Base-by-base conservation (phyloP, 2,888 invertebrate species). In the Barypeithes pellucidus region DNA sequence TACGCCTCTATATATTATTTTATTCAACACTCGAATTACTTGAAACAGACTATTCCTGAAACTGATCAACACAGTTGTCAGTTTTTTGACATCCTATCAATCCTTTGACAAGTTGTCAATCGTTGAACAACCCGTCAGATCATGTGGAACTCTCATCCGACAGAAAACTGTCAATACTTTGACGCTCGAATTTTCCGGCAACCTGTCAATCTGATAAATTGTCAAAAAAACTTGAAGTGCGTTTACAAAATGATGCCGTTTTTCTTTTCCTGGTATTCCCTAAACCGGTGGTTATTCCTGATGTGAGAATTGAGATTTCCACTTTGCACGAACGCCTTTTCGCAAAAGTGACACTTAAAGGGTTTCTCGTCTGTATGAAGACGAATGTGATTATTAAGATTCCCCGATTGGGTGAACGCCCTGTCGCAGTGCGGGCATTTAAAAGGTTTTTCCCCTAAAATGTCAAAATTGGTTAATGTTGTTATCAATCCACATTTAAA, bases 351-450 rank as follows among this genome's bases (percentile, higher is more conserved):
- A 73, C 86, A 86, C 75, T 84, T 83, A 76, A 86, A 86, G 9
- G 86, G 86, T 79, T 86, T 86, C 67, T 85, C 85, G 75, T 85
- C 85, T 1, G 84, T 84, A 67, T 86, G 86, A 14, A 86, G 79
- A 59, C 86, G 78, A 67, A 86, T 85, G 73, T 86, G 86, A 79
- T 86, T 86, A 75, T 82, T 84, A 9, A 86, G 76, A 77, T 86
- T 86, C 12, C 86, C 86, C 12, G 86, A 85, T 76, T 86, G 86
- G 11, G 85, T 85, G 69, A 86, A 86, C n/a, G 85, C 85, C 33
- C 84, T 78, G 61, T 86, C 86, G 73, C 86, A 86, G 76, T 86
- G 84, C 3, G 86, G 86, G 79, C 86, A 86, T 76, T 85, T 85
- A 68, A 83, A 86, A 0, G 86, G 86, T 72, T 83, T 81, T 77